These are phyloP conservation scores for Astreopora myriophthalma DNA, from an alignment of 64 coral and sea anemone genomes.

Conservation along the genomic window DNA sequence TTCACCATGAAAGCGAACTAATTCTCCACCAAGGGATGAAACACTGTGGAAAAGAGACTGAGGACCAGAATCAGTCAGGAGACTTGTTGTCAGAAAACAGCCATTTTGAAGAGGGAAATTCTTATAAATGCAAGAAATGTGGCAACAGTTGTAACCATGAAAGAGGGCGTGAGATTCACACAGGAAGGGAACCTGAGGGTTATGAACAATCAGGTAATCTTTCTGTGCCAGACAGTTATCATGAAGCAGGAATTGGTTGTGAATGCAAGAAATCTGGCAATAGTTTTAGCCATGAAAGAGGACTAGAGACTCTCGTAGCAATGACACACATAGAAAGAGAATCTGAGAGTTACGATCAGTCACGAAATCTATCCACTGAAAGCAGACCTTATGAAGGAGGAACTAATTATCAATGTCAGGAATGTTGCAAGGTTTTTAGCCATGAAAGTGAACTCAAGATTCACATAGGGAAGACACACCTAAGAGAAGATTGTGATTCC, in stretches of 20 bases:
- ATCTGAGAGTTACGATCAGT: not conserved
- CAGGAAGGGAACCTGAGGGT: not conserved
- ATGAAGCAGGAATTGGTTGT: not conserved
- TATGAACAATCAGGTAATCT: not conserved
- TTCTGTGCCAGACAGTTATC: not conserved
- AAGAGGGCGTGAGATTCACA: not conserved
- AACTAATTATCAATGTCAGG: not conserved
- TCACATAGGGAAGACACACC: not conserved
- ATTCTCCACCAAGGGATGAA: not conserved
- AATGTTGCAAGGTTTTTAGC: not conserved
- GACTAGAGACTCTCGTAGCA: not conserved
- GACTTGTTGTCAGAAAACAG: not conserved
- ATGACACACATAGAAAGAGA: not conserved
- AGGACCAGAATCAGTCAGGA: not conserved
- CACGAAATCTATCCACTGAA: not conserved
- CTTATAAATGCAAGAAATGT: not conserved
- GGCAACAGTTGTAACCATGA: not conserved
- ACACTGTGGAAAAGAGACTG: not conserved
- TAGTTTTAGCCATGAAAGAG: not conserved
- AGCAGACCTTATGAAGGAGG: not conserved
- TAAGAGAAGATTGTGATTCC: not conserved
- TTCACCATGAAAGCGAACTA: too few species aligned
- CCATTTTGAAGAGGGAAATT: not conserved
- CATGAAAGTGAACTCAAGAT: not conserved
- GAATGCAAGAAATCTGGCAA: not conserved